A percentile compares a stretch with the other conserved stretches of the same genome.
phyloP scores from a whole-genome alignment of 2,113 vertebrate genomes.

The Aphelocoma coerulescens region DNA sequence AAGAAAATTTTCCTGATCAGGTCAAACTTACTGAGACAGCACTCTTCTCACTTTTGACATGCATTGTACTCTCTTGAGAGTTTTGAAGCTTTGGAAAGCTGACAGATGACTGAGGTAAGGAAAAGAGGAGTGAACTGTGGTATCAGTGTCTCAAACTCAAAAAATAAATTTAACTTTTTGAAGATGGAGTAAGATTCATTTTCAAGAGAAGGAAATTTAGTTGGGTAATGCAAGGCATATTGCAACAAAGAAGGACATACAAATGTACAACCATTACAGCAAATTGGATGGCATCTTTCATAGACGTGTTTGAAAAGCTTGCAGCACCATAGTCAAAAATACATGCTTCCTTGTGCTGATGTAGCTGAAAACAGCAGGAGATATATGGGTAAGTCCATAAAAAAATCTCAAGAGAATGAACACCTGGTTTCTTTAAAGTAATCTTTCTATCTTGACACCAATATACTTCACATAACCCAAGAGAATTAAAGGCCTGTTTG shows the following conservation, averaged over 20 bases:
- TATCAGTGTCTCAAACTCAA: not conserved
- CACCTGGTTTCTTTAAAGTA: conserved; percentile 56
- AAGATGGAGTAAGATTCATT: not conserved
- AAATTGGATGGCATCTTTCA: not conserved
- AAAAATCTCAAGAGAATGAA: conserved; percentile 5
- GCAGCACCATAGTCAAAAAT: not conserved
- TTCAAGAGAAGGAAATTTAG: not conserved
- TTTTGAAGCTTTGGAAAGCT: conserved; percentile 37
- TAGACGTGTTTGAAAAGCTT: not conserved
- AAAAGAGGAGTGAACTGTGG: not conserved
- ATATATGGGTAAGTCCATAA: not conserved
- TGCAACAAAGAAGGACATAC: not conserved
- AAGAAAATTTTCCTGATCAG: conserved; percentile 21
- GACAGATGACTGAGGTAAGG: conserved; percentile 20
- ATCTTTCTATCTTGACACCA: conserved; percentile 70
- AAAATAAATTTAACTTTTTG: not conserved
- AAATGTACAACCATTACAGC: not conserved
- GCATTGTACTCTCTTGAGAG: not conserved
- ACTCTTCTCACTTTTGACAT: not conserved
- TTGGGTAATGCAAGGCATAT: not conserved
- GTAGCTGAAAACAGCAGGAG: not conserved
- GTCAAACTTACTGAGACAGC: conserved; percentile 12
- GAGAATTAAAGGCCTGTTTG: conserved; percentile 53
- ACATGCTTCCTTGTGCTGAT: not conserved
- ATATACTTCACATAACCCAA: conserved; percentile 50